Conservation (phyloP, 37 sponge, comb jelly and placozoan species). For the Mnemiopsis leidyi region DNA sequence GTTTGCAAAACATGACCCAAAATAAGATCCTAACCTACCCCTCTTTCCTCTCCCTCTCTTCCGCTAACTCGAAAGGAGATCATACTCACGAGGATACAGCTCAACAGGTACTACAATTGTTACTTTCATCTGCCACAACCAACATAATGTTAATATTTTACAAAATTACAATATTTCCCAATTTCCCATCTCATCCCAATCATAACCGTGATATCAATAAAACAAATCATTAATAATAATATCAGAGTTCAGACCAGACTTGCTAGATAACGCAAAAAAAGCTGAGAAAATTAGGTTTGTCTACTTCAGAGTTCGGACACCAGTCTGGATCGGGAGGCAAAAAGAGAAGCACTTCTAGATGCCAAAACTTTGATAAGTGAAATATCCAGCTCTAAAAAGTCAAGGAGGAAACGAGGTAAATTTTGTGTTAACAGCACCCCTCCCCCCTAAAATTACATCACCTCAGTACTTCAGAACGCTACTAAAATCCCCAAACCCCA, state of each 20-base stretch:
- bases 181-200: no score
- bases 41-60: conserved; percentile 31
- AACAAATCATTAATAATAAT: no score
- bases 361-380: conserved; percentile 10
- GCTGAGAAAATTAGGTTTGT: no score
- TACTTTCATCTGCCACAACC: background rate
- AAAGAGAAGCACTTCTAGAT: background rate
- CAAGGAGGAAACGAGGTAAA: background rate
- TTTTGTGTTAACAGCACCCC: no score
- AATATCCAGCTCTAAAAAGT: background rate
- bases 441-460: no score
- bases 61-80: conserved; percentile 6
- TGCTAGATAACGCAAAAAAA: no score
- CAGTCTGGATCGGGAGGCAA: background rate
- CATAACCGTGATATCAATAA: no score
- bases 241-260: no score
- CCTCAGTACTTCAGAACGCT: no score
- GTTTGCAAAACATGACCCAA: background rate
- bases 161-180: no score
- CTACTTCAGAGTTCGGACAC: background rate
- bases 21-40: conserved; percentile 53
- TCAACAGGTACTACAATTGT: background rate
- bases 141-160: no score
- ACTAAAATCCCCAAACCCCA: no score
- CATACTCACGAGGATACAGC: background rate